phyloP scores from a whole-genome alignment of 1,140 invertebrate species.

The Octopus sinensis region DNA sequence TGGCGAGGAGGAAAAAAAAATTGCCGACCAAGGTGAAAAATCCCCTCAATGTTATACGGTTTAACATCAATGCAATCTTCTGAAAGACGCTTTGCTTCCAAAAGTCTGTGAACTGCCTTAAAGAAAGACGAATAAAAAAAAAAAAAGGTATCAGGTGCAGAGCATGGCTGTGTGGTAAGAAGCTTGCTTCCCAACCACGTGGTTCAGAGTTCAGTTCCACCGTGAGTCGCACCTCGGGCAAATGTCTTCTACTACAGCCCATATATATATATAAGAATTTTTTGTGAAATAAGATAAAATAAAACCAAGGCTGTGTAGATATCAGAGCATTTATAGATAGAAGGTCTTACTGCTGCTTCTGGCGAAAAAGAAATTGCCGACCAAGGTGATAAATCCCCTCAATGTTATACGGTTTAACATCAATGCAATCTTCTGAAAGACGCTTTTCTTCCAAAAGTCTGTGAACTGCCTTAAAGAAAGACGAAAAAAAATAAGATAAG shows the following conservation, averaged over 20 bases:
- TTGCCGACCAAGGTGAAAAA: slow-evolving; percentile 48
- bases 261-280: no score
- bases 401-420: slow-evolving; percentile 53
- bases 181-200: no score
- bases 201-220: no score
- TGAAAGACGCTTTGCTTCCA: slow-evolving; percentile 46
- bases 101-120: slow-evolving; percentile 52
- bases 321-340: no score
- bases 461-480: slow-evolving; percentile 50
- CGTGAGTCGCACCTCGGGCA: no score
- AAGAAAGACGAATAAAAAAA: slow-evolving; percentile 24
- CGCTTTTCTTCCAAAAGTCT: slow-evolving; percentile 48
- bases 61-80: slow-evolving; percentile 48
- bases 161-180: background rate
- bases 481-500: slow-evolving; percentile 10
- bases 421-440: slow-evolving; percentile 44
- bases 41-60: slow-evolving; percentile 54
- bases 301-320: no score
- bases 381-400: slow-evolving; percentile 51
- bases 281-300: no score
- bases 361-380: slow-evolving; percentile 41
- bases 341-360: no score
- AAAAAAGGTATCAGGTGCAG: background rate
- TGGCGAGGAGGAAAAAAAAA: slow-evolving; percentile 41
- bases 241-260: no score